phyloP scores from a whole-genome alignment of 2,888 invertebrate species.

The Cosmorhoe ocellata region DNA sequence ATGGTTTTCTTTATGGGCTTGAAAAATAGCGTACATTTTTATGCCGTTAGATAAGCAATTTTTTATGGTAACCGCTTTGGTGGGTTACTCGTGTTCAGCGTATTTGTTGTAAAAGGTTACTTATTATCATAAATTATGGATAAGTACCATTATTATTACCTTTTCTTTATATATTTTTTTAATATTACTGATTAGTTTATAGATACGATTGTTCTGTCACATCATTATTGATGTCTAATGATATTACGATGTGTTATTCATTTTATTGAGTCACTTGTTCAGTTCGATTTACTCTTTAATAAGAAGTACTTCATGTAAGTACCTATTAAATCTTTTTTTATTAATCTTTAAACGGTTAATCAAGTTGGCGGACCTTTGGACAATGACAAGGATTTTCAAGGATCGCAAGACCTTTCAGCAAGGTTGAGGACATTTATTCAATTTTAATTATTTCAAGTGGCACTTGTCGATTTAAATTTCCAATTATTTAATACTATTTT shows the following conservation, averaged over 20 bases:
- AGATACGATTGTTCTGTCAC: conserved; percentile 1
- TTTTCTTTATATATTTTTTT: too few relatives aligned
- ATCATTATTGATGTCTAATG: not conserved
- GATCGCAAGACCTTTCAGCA: conserved; percentile 2
- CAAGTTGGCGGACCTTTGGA: not conserved
- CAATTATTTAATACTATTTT: too few relatives aligned
- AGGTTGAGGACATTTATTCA: conserved; percentile 6
- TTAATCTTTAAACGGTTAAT: too few relatives aligned
- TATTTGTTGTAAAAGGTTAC: conserved; percentile 15
- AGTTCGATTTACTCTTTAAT: too few relatives aligned
- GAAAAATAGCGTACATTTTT: conserved; percentile 36
- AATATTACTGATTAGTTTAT: not conserved
- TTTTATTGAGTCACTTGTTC: not conserved
- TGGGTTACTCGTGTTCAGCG: conserved; percentile 14
- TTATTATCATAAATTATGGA: conserved; percentile 10
- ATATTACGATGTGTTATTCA: not conserved
- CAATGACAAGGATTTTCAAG: conserved; percentile 7
- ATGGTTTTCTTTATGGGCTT: conserved; percentile 34
- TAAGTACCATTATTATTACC: not conserved
- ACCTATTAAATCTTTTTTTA: too few relatives aligned
- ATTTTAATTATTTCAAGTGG: conserved; percentile 1
- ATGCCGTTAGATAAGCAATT: conserved; percentile 29
- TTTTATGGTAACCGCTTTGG: conserved; percentile 25
- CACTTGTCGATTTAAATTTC: not conserved
- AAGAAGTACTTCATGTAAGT: too few relatives aligned